Evolutionary conservation across 2,113 vertebrate species (phyloP).

Genomic region (Ammodytes dubius): DNA sequence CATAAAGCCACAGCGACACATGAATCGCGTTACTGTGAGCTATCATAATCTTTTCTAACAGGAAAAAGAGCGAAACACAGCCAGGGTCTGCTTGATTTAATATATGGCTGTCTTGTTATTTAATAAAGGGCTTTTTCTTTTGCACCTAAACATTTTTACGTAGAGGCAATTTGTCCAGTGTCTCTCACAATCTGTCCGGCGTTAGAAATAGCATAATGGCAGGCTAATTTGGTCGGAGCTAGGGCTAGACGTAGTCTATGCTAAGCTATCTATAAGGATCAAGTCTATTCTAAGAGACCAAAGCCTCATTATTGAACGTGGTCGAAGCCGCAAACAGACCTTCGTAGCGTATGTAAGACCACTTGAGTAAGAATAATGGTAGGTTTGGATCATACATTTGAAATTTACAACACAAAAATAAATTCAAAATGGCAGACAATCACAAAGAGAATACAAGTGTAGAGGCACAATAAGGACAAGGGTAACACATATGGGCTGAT

Average conservation of each 20-base stretch:
- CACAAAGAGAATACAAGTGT: conserved; percentile 58
- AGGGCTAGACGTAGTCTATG: conserved; percentile 64
- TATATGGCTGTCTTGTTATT: background rate
- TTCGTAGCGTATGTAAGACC: background rate
- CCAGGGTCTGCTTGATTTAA: background rate
- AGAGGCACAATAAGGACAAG: conserved; percentile 68
- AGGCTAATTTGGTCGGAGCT: conserved; percentile 68
- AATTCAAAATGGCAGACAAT: conserved; percentile 83
- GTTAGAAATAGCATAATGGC: conserved; percentile 64
- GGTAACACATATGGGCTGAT: conserved; percentile 52
- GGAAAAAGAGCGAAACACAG: background rate
- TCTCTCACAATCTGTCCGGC: conserved; percentile 45
- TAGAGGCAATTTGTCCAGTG: background rate
- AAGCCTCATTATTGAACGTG: conserved; percentile 47
- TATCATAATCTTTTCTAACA: background rate
- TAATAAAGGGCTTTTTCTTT: background rate
- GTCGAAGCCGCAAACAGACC: background rate
- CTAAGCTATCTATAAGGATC: conserved; percentile 73
- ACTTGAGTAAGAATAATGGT: background rate
- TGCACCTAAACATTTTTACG: background rate
- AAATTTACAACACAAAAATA: conserved; percentile 27
- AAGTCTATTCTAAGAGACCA: conserved; percentile 56
- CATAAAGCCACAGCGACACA: conserved; percentile 22
- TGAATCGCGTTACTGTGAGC: background rate
- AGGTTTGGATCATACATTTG: conserved; percentile 15